phyloP scores from a whole-genome alignment of 2,888 invertebrate species.

The Teleogryllus oceanicus region DNA sequence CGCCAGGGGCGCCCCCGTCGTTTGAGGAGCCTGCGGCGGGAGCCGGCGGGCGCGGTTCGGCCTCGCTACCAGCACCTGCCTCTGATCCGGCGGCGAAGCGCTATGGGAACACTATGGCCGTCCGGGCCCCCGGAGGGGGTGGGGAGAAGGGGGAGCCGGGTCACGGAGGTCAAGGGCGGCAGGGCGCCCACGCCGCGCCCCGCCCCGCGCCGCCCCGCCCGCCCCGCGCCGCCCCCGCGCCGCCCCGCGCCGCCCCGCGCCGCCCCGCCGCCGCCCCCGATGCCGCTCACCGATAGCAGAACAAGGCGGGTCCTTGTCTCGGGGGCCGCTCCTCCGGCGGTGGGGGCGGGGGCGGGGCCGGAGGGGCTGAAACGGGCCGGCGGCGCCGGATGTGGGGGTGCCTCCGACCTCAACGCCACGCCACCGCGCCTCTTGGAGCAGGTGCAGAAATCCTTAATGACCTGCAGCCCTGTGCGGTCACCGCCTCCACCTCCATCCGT shows the following conservation, averaged over 20 bases:
- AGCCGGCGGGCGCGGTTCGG: background rate
- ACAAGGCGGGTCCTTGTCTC: slow-evolving; percentile 6
- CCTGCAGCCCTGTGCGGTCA: background rate
- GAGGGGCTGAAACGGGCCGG: background rate
- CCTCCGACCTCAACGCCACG: no score
- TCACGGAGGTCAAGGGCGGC: background rate
- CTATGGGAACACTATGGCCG: slow-evolving; percentile 7
- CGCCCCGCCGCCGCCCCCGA: background rate
- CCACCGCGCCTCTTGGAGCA: background rate
- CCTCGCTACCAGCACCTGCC: background rate
- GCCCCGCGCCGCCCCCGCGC: background rate
- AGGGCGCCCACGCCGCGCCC: background rate
- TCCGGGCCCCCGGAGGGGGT: background rate
- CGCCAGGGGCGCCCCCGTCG: background rate
- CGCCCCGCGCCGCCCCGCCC: background rate
- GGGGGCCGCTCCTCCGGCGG: background rate
- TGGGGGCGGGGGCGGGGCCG: background rate
- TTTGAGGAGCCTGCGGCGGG: background rate
- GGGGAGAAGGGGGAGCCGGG: background rate
- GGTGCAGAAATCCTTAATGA: slow-evolving; percentile 8
- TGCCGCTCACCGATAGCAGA: background rate
- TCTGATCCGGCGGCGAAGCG: background rate
- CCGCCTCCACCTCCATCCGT: no score
- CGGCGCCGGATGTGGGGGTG: no score
- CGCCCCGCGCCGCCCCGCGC: background rate